Percentiles rank a stretch among this genome's conserved stretches.
phyloP scores from a whole-genome alignment of 2,797 vertebrate genomes.

The Argya squamiceps region DNA sequence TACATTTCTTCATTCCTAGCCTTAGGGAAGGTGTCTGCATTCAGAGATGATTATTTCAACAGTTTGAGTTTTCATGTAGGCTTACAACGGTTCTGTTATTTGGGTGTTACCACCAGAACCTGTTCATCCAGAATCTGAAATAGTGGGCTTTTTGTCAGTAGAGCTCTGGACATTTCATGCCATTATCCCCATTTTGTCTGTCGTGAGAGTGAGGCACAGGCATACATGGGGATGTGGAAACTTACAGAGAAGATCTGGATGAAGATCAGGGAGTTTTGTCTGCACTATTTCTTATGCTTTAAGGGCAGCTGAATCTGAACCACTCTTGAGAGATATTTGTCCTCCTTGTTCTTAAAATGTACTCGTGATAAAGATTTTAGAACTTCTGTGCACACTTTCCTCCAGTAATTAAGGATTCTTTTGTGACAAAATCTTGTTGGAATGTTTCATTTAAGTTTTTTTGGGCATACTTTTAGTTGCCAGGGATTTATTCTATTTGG shows the following conservation, averaged over 20 bases:
- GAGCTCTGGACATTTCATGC: not conserved
- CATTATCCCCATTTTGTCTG: not conserved
- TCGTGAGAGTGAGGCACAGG: not conserved
- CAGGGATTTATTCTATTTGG: not conserved
- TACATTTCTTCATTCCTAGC: not conserved
- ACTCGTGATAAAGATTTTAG: not conserved
- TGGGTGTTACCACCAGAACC: not conserved
- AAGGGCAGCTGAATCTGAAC: rapidly evolving
- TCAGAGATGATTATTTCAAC: not conserved
- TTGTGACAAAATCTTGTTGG: not conserved
- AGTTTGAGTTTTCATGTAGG: not conserved
- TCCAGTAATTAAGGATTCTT: not conserved
- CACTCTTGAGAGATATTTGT: not conserved
- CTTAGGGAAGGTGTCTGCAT: not conserved
- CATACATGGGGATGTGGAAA: rapidly evolving
- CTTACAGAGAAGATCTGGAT: not conserved
- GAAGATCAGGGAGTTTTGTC: not conserved
- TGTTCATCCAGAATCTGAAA: not conserved
- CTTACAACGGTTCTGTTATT: not conserved
- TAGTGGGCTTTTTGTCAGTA: not conserved
- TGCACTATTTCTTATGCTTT: not conserved
- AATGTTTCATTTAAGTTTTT: not conserved
- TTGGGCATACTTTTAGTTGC: not conserved
- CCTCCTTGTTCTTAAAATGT: not conserved
- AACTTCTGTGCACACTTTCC: not conserved